These are phyloP conservation scores for Hippocampus zosterae DNA, from an alignment of 2,113 vertebrate species.

Conservation along the genomic window DNA sequence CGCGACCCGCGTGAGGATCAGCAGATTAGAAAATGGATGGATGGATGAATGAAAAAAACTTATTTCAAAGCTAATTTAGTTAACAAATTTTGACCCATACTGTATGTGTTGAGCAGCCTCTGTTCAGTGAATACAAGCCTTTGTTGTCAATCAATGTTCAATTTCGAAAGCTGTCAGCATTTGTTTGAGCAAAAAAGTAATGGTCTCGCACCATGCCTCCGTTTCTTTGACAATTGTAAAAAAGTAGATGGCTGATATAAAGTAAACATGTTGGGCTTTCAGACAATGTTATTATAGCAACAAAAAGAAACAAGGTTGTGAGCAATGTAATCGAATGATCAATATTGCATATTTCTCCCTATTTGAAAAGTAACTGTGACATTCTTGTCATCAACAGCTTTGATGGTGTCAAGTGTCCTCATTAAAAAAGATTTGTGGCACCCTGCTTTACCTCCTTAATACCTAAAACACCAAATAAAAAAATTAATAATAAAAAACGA, in stretches of 20 bases:
- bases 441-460: not conserved
- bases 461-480: not conserved
- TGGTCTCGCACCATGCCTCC: not conserved
- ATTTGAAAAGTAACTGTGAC: not conserved
- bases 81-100: not conserved
- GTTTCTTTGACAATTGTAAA: not conserved
- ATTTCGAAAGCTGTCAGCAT: not conserved
- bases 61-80: not conserved
- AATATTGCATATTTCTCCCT: not conserved
- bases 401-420: not conserved
- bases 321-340: not conserved
- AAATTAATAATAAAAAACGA: not conserved
- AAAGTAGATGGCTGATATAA: not conserved
- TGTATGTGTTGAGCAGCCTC: not conserved
- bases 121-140: no score
- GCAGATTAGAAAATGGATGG: no score
- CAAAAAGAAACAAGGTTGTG: not conserved
- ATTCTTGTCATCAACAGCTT: not conserved
- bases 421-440: not conserved
- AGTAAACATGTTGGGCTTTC: not conserved
- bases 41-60: no score
- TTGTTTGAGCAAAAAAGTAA: not conserved
- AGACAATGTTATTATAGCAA: not conserved
- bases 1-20: no score
- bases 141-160: not conserved